Base-by-base conservation (phyloP, 2,113 vertebrate genomes). In the Ochotona princeps region DNA sequence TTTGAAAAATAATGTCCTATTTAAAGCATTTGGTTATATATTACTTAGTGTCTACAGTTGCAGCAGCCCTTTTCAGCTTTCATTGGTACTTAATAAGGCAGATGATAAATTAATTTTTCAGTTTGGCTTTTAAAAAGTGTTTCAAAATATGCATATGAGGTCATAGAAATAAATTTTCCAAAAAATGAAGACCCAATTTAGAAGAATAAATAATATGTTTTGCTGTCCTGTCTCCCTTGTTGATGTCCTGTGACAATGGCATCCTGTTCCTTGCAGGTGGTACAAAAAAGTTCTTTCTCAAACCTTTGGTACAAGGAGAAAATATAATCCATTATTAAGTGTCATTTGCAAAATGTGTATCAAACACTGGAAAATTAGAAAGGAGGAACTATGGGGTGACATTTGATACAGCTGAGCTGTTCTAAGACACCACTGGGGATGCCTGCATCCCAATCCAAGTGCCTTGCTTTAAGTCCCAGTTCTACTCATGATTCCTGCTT, bases 1-100 rank as follows among this genome's bases (percentile, higher is more conserved):
- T 96, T 67, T 94, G 72, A 93, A 95, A 91, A 75, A 89, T 80
- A 91, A 69, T 73, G 8, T 84, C 21, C 47, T 82, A 54, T 92
- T 87, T 81, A 87, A 93, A 95, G 61, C 49, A 73, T 65, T 83
- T 28, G 73, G 21, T 82, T 83, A 7, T 69, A n/a, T 88, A 51
- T 89, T 91, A 35, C 54, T 76, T 76, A 67, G 82, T 94, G 20
- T 80, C 66, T 75, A 1, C 85, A 82, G 32, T 94, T 23, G 82
- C 11, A 28, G 65, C 26, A 84, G 2, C 32, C 17, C 35, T 94
- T 86, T 89, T 70, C 51, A 63, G 74, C 88, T 93, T 91, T 94
- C 60, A 87, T 9, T 91, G 88, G 75, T 73, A 69, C 47, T 44
- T n/a, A 0, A 90, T 84, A 87, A 90, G 30, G 26, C 28, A 94